Evolutionary conservation across 2,797 vertebrate genomes (phyloP).

Genomic region (Glyptemys insculpta): DNA sequence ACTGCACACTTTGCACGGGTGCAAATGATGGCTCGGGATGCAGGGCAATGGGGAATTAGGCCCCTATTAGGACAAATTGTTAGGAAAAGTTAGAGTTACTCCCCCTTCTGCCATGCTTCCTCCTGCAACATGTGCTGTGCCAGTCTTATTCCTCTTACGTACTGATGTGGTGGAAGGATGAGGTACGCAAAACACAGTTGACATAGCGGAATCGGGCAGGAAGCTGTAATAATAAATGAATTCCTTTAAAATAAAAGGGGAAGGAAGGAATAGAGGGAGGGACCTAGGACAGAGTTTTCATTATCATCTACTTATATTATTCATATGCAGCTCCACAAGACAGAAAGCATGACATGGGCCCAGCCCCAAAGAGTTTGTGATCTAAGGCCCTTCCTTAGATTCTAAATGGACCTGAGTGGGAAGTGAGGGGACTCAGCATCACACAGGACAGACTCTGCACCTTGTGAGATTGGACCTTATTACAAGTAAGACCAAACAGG

Average conservation of each 20-base stretch:
- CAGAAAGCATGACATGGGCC: neutral
- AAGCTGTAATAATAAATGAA: constrained; percentile 25
- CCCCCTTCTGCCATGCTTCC: neutral
- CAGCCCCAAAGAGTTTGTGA: neutral
- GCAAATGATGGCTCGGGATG: constrained; percentile 24
- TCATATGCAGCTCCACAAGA: neutral
- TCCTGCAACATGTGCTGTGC: accelerated
- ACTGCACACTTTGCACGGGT: neutral
- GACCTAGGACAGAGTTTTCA: neutral
- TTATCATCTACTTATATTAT: neutral
- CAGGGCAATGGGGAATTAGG: neutral
- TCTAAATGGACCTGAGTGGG: neutral
- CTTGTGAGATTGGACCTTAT: neutral
- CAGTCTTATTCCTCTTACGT: accelerated
- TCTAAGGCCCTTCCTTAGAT: neutral
- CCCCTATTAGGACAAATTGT: neutral
- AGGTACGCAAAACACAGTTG: neutral
- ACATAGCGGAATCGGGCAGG: accelerated
- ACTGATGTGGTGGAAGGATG: accelerated
- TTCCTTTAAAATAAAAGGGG: constrained; percentile 24
- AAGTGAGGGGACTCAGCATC: neutral
- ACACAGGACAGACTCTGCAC: neutral
- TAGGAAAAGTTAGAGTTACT: neutral
- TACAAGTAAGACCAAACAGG: neutral
- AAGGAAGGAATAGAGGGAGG: constrained; percentile 34